phyloP scores from a whole-genome alignment of 1,140 invertebrate genomes.

The Penaeus chinensis region DNA sequence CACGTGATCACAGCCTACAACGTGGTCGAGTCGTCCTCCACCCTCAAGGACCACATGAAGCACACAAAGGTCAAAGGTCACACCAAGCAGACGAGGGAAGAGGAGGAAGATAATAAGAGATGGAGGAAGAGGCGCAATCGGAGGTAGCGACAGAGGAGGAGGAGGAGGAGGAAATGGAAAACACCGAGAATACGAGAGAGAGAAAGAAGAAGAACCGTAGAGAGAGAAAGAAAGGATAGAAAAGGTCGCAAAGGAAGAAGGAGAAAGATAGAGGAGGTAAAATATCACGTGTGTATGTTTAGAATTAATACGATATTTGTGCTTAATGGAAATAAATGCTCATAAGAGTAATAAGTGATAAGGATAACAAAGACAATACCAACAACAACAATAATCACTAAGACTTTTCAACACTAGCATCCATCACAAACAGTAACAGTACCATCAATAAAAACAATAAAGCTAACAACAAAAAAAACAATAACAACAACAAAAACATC shows the following conservation, averaged over 20 bases:
- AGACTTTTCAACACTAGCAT: too few species aligned
- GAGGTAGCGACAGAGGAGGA: constrained; percentile 15
- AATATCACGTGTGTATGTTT: too few species aligned
- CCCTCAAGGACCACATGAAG: constrained; percentile 29
- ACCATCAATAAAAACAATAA: too few species aligned
- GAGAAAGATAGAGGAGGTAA: constrained; percentile 16
- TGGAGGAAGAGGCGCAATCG: not conserved
- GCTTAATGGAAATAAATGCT: too few species aligned
- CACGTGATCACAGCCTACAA: constrained; percentile 46
- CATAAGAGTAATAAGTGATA: too few species aligned
- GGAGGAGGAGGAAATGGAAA: not conserved
- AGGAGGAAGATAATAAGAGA: constrained; percentile 3
- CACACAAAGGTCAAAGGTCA: constrained; percentile 21
- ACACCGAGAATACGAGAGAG: constrained; percentile 19
- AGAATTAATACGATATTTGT: too few species aligned
- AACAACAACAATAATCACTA: too few species aligned
- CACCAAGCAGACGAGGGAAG: constrained; percentile 13
- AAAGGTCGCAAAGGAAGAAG: constrained; percentile 40
- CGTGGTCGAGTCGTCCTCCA: constrained; percentile 35
- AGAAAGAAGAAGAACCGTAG: not conserved
- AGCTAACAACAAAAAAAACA: too few species aligned
- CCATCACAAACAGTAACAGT: too few species aligned
- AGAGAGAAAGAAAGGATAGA: constrained; percentile 7
- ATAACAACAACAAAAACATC: too few species aligned
- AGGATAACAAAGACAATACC: too few species aligned